Base-by-base conservation (phyloP, 2,888 invertebrate genomes). In the Agelastica alni region DNA sequence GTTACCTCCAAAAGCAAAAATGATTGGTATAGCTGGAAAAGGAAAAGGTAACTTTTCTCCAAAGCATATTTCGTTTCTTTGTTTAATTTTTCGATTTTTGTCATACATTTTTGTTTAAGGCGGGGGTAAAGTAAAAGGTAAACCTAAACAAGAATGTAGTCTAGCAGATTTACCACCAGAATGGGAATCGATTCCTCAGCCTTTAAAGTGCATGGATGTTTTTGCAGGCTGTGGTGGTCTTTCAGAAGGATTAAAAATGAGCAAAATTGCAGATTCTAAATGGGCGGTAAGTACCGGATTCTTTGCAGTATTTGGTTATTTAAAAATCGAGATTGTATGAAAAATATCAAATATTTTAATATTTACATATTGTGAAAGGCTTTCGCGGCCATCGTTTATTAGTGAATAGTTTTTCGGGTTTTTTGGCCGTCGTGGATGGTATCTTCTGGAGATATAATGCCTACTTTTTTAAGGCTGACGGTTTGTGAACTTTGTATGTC, bases 171-270 rank as follows among this genome's bases (percentile, higher is more conserved):
- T 62, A 51, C 70, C 55, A 65, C 74, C 53, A 70, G 75, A 64
- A 17, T 74, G 73, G 70, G 77, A 78, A 6, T 56, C 65, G 7
- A 70, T 80, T 18, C 63, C 80, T 0, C 72, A 76, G 48, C 85
- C 85, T 20, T 70, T 93, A 51, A 78, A 81, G 59, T 84, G 86
- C 30, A 76, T 93, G 65, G 93, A 93, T 70, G 87, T 93, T 17
- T 93, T 93, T 74, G 90, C 92, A 58, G 93, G 93, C 0, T 92
- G 91, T 74, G 93, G 93, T 32, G 93, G 91, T 13, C 73, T 93
- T 32, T 89, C 91, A 0, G 87, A 88, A 65, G 89, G 89, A 0
- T 73, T 89, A 28, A 85, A 86, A 64, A 83, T 83, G 60, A 81
- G 89, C 3, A 89, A 88, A 0, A 75, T 87, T 2, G 83, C 86